Percentiles rank a stretch among this genome's conserved stretches.
phyloP scores from a whole-genome alignment of 2,113 vertebrate species.

The Python bivittatus region DNA sequence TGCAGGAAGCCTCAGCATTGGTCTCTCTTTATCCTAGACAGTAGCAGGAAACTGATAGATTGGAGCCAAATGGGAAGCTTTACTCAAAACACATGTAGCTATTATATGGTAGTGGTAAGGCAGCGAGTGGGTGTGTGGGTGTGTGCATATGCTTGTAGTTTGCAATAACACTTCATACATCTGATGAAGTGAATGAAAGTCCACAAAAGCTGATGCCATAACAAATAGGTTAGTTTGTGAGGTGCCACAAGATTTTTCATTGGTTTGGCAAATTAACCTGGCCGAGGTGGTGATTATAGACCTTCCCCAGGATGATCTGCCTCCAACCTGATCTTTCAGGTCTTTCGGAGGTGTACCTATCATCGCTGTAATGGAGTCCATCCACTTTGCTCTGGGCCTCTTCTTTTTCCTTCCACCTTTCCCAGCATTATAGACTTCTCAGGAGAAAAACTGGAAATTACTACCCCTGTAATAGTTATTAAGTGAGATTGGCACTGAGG shows the following conservation, averaged over 20 bases:
- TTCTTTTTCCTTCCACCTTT: no score
- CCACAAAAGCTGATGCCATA: neutral
- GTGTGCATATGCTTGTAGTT: neutral
- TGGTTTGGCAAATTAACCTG: neutral
- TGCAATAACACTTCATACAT: neutral
- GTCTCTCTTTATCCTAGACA: constrained; percentile 70
- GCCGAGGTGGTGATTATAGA: neutral
- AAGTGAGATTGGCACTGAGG: neutral
- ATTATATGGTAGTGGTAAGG: neutral
- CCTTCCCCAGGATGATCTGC: no score
- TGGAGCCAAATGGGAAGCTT: constrained; percentile 73
- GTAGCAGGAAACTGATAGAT: constrained; percentile 76
- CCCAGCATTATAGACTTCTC: no score
- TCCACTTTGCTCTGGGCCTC: no score
- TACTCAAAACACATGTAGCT: constrained; percentile 73
- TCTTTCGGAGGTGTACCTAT: no score
- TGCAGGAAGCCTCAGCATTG: constrained; percentile 61
- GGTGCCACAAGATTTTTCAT: neutral
- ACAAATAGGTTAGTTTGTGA: neutral
- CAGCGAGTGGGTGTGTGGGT: neutral
- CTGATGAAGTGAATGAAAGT: neutral
- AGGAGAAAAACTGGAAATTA: no score
- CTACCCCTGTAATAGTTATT: constrained; percentile 11
- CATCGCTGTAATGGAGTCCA: no score
- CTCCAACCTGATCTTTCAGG: no score